phyloP scores from a whole-genome alignment of 2,888 invertebrate species.

The Deladenus siricidicola region DNA sequence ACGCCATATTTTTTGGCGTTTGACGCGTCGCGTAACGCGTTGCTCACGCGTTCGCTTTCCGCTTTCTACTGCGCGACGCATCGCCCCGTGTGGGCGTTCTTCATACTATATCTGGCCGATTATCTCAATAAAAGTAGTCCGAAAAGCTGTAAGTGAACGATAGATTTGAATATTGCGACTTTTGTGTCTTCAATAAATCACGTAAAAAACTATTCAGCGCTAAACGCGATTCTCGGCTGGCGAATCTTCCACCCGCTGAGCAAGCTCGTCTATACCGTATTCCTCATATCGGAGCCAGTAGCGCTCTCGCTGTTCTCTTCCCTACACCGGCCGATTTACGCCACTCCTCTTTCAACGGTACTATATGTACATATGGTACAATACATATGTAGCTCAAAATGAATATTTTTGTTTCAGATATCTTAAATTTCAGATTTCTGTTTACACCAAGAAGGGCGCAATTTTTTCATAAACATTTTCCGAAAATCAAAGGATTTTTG shows the following conservation, averaged over 20 bases:
- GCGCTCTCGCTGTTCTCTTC: slow-evolving; percentile 50
- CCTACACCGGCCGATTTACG: slow-evolving; percentile 47
- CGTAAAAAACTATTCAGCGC: slow-evolving; percentile 19
- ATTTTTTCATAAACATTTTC: no score
- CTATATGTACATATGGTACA: no score
- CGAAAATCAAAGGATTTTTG: not conserved
- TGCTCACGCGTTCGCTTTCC: slow-evolving; percentile 3
- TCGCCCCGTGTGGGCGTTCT: slow-evolving; percentile 39
- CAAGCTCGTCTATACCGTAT: slow-evolving; percentile 35
- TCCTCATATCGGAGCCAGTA: slow-evolving; percentile 47
- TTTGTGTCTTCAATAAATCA: slow-evolving; percentile 1
- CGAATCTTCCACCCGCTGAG: slow-evolving; percentile 45
- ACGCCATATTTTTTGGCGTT: slow-evolving; percentile 11
- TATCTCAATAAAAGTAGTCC: slow-evolving; percentile 16
- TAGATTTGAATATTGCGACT: not conserved
- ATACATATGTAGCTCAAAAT: no score
- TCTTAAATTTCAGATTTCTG: no score
- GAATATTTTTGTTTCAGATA: no score
- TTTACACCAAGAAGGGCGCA: no score
- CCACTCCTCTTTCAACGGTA: slow-evolving; percentile 47
- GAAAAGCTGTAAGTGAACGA: slow-evolving; percentile 7
- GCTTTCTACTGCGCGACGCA: slow-evolving; percentile 41
- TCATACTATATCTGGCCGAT: slow-evolving; percentile 34
- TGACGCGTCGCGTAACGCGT: not conserved
- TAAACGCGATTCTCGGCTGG: slow-evolving; percentile 39